Conservation (phyloP, 2,113 vertebrate genomes). For the Ptychochromis oligacanthus region DNA sequence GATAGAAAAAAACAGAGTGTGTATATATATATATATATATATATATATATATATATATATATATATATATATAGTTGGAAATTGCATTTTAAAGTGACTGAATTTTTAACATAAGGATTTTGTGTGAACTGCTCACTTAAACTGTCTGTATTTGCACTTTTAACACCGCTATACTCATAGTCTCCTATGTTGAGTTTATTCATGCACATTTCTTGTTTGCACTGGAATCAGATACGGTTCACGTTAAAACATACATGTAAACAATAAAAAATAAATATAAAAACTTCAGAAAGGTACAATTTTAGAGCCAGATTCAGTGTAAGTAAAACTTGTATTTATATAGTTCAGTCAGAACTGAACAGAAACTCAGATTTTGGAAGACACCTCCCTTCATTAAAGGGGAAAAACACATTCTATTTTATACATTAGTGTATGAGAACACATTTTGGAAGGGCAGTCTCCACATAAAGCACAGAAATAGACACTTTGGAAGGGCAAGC, state of each 20-base stretch:
- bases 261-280: background rate
- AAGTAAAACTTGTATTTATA: too few relatives aligned
- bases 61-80: background rate
- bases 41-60: too few relatives aligned
- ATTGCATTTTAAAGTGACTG: background rate
- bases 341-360: too few relatives aligned
- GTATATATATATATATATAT: too few relatives aligned
- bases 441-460: background rate
- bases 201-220: background rate
- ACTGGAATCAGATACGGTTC: background rate
- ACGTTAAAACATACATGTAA: background rate
- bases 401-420: too few relatives aligned
- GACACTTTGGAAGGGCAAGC: background rate
- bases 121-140: background rate
- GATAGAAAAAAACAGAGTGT: too few relatives aligned
- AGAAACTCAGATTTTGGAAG: background rate
- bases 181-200: background rate
- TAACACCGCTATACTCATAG: background rate
- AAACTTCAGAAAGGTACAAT: fast-evolving
- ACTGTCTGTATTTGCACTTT: background rate
- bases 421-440: background rate
- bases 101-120: background rate
- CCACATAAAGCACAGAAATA: background rate
- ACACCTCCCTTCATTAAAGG: background rate
- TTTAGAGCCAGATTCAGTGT: background rate